phyloP scores from a whole-genome alignment of 2,797 vertebrate genomes.

The Hafferia zeledoni region DNA sequence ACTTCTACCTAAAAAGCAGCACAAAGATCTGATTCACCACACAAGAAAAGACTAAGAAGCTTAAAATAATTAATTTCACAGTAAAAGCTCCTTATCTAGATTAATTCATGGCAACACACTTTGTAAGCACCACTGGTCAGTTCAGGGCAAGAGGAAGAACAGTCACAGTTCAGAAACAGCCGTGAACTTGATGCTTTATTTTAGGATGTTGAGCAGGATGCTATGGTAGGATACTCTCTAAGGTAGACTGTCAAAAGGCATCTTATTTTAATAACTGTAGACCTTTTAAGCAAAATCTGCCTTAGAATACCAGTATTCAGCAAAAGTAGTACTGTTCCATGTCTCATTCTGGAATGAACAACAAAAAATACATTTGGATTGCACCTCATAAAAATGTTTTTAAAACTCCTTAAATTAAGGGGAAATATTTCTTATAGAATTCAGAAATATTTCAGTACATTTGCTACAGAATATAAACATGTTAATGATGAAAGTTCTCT shows the following conservation, averaged over 20 bases:
- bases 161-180: not conserved
- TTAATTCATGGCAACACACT: not conserved
- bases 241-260: not conserved
- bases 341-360: not conserved
- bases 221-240: not conserved
- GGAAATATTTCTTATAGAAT: not conserved
- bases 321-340: not conserved
- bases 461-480: not conserved
- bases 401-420: not conserved
- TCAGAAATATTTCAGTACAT: not conserved
- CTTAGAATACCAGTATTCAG: not conserved
- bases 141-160: not conserved
- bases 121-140: not conserved
- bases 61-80: conserved; percentile 20
- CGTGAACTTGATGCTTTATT: not conserved
- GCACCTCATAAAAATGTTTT: not conserved
- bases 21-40: not conserved
- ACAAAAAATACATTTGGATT: not conserved
- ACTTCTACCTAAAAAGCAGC: not conserved
- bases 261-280: not conserved
- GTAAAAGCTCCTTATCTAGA: not conserved
- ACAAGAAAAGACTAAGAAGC: not conserved
- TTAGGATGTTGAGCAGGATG: not conserved
- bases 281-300: not conserved
- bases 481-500: not conserved